Conservation (phyloP, 1,140 invertebrate genomes). For the Pseudachorutes palmiensis region DNA sequence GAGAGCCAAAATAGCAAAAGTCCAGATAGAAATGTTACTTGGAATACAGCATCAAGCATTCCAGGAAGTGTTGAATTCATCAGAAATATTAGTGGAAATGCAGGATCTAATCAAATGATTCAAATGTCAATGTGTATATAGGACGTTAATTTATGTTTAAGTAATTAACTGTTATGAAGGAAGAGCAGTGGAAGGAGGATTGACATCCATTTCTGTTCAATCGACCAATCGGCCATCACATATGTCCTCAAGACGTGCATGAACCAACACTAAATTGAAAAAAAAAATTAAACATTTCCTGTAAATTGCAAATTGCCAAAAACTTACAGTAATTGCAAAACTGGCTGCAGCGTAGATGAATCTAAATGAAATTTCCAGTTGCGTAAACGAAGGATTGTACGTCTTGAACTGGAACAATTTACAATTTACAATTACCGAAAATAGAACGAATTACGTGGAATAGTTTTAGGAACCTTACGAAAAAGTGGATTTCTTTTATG, state of each 20-base stretch:
- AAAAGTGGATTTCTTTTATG: conserved; percentile 77
- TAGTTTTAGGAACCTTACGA: conserved; percentile 56
- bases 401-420: conserved; percentile 82
- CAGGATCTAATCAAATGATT: conserved; percentile 64
- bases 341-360: conserved; percentile 83
- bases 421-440: too few relatives aligned
- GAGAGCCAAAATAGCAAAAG: conserved; percentile 89
- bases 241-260: conserved; percentile 79
- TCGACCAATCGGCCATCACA: conserved; percentile 85
- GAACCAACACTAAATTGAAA: conserved; percentile 71
- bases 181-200: conserved; percentile 78
- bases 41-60: conserved; percentile 79
- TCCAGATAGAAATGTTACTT: conserved; percentile 78
- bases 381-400: conserved; percentile 89
- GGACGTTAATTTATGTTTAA: neutral
- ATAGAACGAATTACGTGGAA: too few relatives aligned
- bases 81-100: conserved; percentile 84
- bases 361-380: conserved; percentile 93
- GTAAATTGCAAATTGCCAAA: neutral
- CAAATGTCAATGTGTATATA: too few relatives aligned
- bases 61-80: conserved; percentile 82
- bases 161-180: conserved; percentile 78
- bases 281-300: neutral
- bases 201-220: conserved; percentile 95
- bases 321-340: conserved; percentile 78